Evolutionary conservation across 2,888 invertebrate genomes (phyloP), one percentile per base, ranked within the genome.

Genomic region (Prenolepis imparis): DNA sequence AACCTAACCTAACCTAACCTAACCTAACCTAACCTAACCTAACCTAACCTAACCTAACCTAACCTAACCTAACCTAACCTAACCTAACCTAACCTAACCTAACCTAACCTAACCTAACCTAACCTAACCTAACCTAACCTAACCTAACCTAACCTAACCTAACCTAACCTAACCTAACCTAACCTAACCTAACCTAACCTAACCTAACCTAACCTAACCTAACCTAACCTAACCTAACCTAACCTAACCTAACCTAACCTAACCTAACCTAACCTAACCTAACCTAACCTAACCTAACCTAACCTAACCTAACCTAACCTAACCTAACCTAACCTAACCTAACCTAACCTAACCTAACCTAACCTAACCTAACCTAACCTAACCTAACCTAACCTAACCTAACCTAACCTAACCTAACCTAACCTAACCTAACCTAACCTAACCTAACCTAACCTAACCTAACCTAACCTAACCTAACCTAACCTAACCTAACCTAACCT

Each of bases 51-150:
- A 32, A 32, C 63, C 63, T 63, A 32, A 32, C 63, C 63, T 63
- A 32, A 32, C 28, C n/a, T n/a, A n/a, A n/a, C n/a, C n/a, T n/a
- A n/a, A n/a, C 63, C 63, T 15, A 9, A 18, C 28, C 32, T 63
- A 32, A 32, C 32, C 36, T 63, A 32, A 32, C 63, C 63, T 63
- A 32, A 32, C 63, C 63, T 36, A 32, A 32, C 63, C 63, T 63
- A 32, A 32, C 63, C 63, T 63, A 32, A 32, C 63, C 63, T 63
- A 32, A 32, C 63, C 63, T 63, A 32, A 12, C 28, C n/a, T n/a
- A n/a, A n/a, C n/a, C n/a, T n/a, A n/a, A n/a, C 63, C 63, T 63
- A 32, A 32, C 63, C 63, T 63, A 32, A 32, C 63, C 63, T 63
- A 18, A 18, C 36, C 36, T 36, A 18, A 18, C 36, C 36, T 36